A percentile compares a stretch with the other conserved stretches of the same genome.
phyloP scores from a whole-genome alignment of 2,888 invertebrate genomes.

The Blera fallax region DNA sequence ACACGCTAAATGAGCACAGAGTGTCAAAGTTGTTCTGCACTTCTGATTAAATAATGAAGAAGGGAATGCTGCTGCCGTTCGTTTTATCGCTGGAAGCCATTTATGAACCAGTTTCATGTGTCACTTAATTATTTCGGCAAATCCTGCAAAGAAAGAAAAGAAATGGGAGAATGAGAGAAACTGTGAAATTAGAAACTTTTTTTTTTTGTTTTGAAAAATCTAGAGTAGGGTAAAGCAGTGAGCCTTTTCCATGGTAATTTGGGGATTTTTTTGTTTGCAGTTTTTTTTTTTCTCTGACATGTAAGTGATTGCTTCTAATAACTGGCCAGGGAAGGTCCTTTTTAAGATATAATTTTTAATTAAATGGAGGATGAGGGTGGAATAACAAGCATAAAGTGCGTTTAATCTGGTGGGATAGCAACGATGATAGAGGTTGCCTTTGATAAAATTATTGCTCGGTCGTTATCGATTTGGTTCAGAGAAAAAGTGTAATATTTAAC shows the following conservation, averaged over 20 bases:
- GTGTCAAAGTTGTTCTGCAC: constrained; percentile 65
- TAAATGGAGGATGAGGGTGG: not conserved
- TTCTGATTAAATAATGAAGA: constrained; percentile 65
- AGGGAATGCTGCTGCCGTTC: constrained; percentile 24
- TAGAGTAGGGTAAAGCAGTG: not conserved
- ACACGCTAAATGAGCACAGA: constrained; percentile 52
- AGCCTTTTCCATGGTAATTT: constrained; percentile 40
- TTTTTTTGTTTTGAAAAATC: not conserved
- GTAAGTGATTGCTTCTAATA: constrained; percentile 12
- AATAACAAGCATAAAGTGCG: not conserved
- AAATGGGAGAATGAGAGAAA: constrained; percentile 28
- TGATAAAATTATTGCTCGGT: not conserved
- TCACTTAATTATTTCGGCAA: constrained; percentile 67
- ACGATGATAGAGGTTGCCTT: not conserved
- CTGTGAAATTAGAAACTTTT: constrained; percentile 54
- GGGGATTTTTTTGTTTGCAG: not conserved
- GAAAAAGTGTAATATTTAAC: no score
- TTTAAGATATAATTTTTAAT: not conserved
- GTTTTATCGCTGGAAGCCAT: constrained; percentile 50
- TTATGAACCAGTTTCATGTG: constrained; percentile 70
- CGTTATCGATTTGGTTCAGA: not conserved
- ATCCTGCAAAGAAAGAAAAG: constrained; percentile 58
- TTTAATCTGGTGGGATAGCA: not conserved
- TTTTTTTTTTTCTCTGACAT: not conserved
- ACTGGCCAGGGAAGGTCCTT: not conserved